A percentile compares a stretch with the other conserved stretches of the same genome.
phyloP scores from a whole-genome alignment of 2,888 invertebrate species.

The Ennomos erosarius region DNA sequence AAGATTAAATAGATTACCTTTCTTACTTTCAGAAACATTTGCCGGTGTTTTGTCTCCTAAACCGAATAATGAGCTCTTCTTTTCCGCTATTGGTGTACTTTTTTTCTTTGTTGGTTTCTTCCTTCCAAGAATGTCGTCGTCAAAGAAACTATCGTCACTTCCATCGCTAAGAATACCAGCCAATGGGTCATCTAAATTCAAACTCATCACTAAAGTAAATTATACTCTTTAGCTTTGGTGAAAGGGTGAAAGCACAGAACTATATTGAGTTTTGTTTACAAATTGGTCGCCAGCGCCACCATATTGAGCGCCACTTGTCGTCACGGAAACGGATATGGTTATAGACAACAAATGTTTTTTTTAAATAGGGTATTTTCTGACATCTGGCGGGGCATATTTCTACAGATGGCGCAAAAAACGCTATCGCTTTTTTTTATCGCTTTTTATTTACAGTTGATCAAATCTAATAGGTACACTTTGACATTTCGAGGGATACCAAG shows the following conservation, averaged over 20 bases:
- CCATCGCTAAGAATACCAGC: constrained; percentile 88
- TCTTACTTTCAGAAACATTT: constrained; percentile 46
- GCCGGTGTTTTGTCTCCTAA: constrained; percentile 55
- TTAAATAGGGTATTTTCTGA: too few relatives aligned
- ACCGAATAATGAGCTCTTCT: constrained; percentile 74
- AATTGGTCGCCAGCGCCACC: too few relatives aligned
- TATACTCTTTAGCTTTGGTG: too few relatives aligned
- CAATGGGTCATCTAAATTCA: constrained; percentile 86
- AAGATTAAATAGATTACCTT: constrained; percentile 55
- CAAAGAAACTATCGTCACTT: constrained; percentile 90
- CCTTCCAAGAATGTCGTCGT: constrained; percentile 83
- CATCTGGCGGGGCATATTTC: too few relatives aligned
- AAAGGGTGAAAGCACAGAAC: too few relatives aligned
- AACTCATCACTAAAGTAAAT: constrained; percentile 70
- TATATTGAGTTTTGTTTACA: constrained; percentile 64
- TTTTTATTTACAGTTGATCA: too few relatives aligned
- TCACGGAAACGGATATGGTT: constrained; percentile 64
- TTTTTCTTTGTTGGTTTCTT: constrained; percentile 70
- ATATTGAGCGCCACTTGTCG: constrained; percentile 42
- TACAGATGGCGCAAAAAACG: too few relatives aligned
- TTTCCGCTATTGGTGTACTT: constrained; percentile 58
- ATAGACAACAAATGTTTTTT: neutral
- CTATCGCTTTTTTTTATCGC: too few relatives aligned
- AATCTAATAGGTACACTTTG: too few relatives aligned
- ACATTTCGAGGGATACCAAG: too few relatives aligned